These are phyloP conservation scores for Drosophila kohkoa DNA, from an alignment of 1,140 invertebrate genomes.

Conservation along the genomic window DNA sequence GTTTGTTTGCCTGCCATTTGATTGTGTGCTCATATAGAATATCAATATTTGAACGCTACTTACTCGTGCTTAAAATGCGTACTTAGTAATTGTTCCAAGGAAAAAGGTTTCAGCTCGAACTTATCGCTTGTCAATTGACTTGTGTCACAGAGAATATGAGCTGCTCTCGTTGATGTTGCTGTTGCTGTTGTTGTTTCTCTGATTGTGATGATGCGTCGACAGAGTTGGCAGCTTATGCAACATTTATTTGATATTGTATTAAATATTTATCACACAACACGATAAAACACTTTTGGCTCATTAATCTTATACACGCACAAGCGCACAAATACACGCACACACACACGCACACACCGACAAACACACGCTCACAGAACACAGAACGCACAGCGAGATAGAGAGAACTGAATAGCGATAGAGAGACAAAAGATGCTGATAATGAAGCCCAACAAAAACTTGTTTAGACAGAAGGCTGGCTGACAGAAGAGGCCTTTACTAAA, in stretches of 20 bases:
- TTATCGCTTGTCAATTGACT: constrained; percentile 35
- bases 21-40: background rate
- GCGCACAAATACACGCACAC: constrained; percentile 4
- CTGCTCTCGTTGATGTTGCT: background rate
- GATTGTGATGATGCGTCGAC: constrained; percentile 50
- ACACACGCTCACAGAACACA: background rate
- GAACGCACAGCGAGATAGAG: background rate
- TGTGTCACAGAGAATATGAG: constrained; percentile 30
- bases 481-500: constrained; percentile 6
- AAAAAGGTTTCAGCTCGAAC: constrained; percentile 1
- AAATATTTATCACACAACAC: constrained; percentile 81
- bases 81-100: background rate
- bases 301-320: constrained; percentile 61
- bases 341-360: constrained; percentile 12
- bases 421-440: constrained; percentile 56
- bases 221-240: constrained; percentile 70
- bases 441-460: constrained; percentile 47
- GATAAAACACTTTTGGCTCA: constrained; percentile 82
- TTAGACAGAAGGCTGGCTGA: background rate
- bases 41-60: constrained; percentile 30
- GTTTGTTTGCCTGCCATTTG: background rate
- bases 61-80: constrained; percentile 16
- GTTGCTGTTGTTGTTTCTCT: background rate
- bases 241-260: constrained; percentile 80
- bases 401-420: constrained; percentile 15